A percentile compares a stretch with the other conserved stretches of the same genome.
phyloP scores from a whole-genome alignment of 2,797 vertebrate genomes.

The Distichodus sexfasciatus region DNA sequence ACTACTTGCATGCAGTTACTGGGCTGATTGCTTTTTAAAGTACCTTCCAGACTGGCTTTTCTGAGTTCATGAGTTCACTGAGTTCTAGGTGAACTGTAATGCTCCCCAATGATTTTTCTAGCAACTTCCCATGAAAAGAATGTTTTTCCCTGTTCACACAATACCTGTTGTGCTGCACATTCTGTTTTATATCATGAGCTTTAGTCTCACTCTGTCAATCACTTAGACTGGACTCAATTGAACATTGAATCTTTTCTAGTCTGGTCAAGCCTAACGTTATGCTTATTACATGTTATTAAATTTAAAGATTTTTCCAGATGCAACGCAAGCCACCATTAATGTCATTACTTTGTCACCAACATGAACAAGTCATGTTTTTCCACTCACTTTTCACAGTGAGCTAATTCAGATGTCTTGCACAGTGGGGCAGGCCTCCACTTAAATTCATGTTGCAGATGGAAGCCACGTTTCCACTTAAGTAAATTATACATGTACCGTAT shows the following conservation, averaged over 20 bases:
- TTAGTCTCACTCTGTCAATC: neutral
- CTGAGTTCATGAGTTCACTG: neutral
- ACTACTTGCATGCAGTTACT: neutral
- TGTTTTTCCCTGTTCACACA: slow-evolving; percentile 25
- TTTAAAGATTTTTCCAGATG: too few relatives aligned
- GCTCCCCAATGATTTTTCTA: slow-evolving; percentile 41
- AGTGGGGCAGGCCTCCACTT: slow-evolving; percentile 41
- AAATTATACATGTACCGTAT: slow-evolving; percentile 62
- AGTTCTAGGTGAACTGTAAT: slow-evolving; percentile 30
- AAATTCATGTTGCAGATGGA: slow-evolving; percentile 52
- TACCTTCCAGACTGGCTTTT: slow-evolving; percentile 9
- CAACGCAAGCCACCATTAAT: neutral
- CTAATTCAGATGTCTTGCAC: neutral
- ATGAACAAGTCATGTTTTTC: neutral
- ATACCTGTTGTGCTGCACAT: neutral
- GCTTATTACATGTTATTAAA: neutral
- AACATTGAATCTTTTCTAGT: neutral
- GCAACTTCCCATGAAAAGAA: slow-evolving; percentile 35
- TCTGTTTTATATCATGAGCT: neutral
- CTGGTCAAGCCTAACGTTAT: neutral
- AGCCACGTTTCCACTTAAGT: slow-evolving; percentile 57
- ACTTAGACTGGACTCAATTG: neutral
- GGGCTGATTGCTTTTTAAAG: neutral
- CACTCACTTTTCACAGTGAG: neutral
- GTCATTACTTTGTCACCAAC: neutral